A percentile compares a stretch with the other conserved stretches of the same genome.
Evolutionary conservation across 2,888 invertebrate species (phyloP).

Genomic region (Holacanthella duospinosa): DNA sequence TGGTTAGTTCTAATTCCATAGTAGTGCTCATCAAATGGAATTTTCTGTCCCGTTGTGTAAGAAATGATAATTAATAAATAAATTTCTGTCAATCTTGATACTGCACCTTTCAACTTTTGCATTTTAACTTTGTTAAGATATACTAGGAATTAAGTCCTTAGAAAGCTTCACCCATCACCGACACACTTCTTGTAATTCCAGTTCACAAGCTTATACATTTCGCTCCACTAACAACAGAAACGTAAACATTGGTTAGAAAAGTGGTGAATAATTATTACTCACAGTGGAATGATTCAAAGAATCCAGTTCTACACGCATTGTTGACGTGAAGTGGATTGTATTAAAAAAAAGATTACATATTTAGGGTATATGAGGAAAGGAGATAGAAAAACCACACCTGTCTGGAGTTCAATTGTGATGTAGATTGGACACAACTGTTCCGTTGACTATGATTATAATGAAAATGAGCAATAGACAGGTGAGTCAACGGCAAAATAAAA

Average conservation of each 20-base stretch:
- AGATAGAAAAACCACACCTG: no score
- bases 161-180: no score
- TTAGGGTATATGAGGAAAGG: no score
- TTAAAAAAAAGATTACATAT: neutral
- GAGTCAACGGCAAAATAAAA: neutral
- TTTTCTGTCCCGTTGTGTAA: neutral
- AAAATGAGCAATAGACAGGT: neutral
- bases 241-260: no score
- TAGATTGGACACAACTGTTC: no score
- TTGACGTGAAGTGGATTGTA: neutral
- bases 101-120: neutral
- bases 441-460: no score
- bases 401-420: no score
- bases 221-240: no score
- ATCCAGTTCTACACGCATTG: neutral
- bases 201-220: no score
- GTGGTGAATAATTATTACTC: neutral
- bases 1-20: neutral
- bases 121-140: neutral
- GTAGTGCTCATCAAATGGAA: slow-evolving; percentile 1
- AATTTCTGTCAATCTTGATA: no score
- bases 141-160: neutral
- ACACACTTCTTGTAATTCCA: no score
- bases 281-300: neutral
- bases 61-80: neutral